Base-by-base conservation (phyloP, 1,140 invertebrate species). In the Babylonia areolata region DNA sequence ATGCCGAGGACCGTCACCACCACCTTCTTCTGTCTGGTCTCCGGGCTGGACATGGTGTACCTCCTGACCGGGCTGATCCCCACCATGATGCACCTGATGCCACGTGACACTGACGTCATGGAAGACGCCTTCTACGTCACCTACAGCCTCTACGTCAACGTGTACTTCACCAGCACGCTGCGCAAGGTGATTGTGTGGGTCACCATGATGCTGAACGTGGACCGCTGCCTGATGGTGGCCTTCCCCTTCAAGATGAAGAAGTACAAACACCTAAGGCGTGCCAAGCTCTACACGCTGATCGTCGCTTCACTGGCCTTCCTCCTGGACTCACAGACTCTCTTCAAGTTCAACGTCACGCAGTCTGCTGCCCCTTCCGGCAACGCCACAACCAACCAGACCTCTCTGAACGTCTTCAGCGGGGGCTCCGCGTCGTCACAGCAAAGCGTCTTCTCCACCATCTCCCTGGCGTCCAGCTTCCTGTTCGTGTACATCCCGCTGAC, bases 1-100 rank as follows among this genome's bases (percentile, higher is more conserved):
- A 5, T 3, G 15, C 15, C 15, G 9, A 23, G 69, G 35, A 73
- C n/a, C n/a, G n/a, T n/a, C n/a, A 78, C 33, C n/a, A 9, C 75
- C 9, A 78, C 75, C 37, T 78, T 78, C 37, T 78, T 78, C 75
- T 78, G 31, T 2, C 75, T 75, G 20, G 71, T 31, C 37, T 78
- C n/a, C 6, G 33, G n/a, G 23, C 33, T 78, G 75, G 75, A 78
- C 33, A 35, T 35, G 23, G 75, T 20, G 33, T 78, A 5, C 23
- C 75, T 78, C 31, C 75, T 78, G 6, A 35, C 75, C 37, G 75
- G 12, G 12, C 75, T 78, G 12, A 9, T 37, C 3, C 6, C 37
- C 6, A 5, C 39, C 3, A 6, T 31, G 3, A 12, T 78, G 6
- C 75, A 31, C 23, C 75, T 78, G 75, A 37, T 37, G 31, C n/a